A percentile compares a stretch with the other conserved stretches of the same genome.
These are phyloP conservation scores for Drosophila monieri DNA, from an alignment of 2,888 invertebrate species.

Conservation along the genomic window DNA sequence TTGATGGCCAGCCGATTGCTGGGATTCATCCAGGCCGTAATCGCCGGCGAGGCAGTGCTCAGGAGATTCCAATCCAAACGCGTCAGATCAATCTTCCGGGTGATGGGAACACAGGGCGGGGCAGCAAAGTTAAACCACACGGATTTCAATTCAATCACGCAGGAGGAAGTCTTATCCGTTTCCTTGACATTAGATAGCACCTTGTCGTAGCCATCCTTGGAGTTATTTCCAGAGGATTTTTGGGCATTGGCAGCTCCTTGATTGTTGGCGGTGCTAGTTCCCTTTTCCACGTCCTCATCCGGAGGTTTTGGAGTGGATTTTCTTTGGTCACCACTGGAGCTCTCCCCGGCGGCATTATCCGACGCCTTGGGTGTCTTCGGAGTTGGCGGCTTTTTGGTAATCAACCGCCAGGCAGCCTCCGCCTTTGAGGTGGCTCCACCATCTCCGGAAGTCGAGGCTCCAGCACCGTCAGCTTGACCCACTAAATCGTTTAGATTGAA, in stretches of 20 bases:
- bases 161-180: conserved; percentile 90
- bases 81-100: conserved; percentile 96
- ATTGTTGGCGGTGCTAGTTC: conserved; percentile 30
- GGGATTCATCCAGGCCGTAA: conserved; percentile 99
- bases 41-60: conserved; percentile 97
- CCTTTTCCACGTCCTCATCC: conserved; percentile 84
- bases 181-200: conserved; percentile 87
- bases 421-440: conserved; percentile 81
- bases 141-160: conserved; percentile 93
- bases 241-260: conserved; percentile 29
- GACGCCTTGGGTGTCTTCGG: conserved; percentile 86
- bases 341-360: conserved; percentile 78
- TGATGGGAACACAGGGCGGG: conserved; percentile 96
- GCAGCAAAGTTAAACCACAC: conserved; percentile 99
- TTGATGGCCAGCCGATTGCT: conserved; percentile 94
- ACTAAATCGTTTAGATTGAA: conserved; percentile 79
- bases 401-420: conserved; percentile 83
- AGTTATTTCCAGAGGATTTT: conserved; percentile 49
- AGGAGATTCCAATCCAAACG: conserved; percentile 97
- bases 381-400: conserved; percentile 85
- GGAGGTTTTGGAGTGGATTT: conserved; percentile 63
- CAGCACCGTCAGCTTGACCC: conserved; percentile 50
- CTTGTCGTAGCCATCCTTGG: conserved; percentile 79
- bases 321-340: conserved; percentile 43
- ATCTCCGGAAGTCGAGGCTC: conserved; percentile 36